Percentiles rank a stretch among this genome's conserved stretches.
Conservation (phyloP, 2,888 invertebrate species). For the Podotricha telesiphe region DNA sequence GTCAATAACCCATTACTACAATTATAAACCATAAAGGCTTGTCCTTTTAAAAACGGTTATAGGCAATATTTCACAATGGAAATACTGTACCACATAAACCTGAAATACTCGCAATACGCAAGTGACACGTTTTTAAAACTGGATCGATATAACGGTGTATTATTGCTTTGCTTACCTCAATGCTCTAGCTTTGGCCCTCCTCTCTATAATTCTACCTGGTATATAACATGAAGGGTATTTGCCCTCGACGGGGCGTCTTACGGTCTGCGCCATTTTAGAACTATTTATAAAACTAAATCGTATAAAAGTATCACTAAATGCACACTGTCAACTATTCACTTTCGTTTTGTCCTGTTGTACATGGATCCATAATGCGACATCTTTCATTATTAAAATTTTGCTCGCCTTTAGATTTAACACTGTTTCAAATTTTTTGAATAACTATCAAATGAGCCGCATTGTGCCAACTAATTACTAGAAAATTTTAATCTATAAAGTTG, state of each 20-base stretch:
- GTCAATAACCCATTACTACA: conserved; percentile 4
- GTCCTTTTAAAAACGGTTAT: too few relatives aligned
- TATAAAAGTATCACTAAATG: conserved; percentile 52
- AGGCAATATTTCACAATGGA: not conserved
- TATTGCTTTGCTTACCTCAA: conserved; percentile 64
- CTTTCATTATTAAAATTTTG: conserved; percentile 58
- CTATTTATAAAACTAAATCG: conserved; percentile 51
- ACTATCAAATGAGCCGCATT: conserved; percentile 16
- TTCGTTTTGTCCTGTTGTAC: conserved; percentile 81
- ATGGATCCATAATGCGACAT: conserved; percentile 75
- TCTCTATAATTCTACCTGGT: conserved; percentile 88
- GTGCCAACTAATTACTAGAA: not conserved
- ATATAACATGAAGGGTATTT: conserved; percentile 91
- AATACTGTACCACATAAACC: not conserved
- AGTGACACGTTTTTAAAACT: conserved; percentile 30
- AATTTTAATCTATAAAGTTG: not conserved
- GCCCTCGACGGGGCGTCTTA: conserved; percentile 88
- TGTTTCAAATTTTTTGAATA: not conserved
- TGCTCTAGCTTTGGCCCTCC: conserved; percentile 86
- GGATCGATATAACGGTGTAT: conserved; percentile 36
- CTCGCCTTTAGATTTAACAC: conserved; percentile 38
- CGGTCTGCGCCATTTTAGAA: conserved; percentile 88
- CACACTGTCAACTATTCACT: conserved; percentile 75
- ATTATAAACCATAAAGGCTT: not conserved
- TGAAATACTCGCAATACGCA: conserved; percentile 2